These are phyloP conservation scores for Festucalex cinctus DNA, from an alignment of 2,113 vertebrate species.

Conservation along the genomic window DNA sequence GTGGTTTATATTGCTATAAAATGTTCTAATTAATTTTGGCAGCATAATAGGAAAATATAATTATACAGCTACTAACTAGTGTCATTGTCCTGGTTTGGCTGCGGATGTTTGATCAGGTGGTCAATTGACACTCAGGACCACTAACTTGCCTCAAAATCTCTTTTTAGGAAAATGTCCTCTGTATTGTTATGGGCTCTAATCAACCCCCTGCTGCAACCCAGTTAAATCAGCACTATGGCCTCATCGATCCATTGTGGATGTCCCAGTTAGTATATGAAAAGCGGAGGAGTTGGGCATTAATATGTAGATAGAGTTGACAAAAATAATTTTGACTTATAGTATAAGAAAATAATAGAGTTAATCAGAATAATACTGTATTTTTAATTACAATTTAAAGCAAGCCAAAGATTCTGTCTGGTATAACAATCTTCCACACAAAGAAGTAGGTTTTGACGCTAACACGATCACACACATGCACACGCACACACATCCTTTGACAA, in stretches of 20 bases:
- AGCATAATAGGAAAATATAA: neutral
- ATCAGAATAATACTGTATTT: no score
- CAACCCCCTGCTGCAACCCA: conserved; percentile 3
- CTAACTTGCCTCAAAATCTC: conserved; percentile 6
- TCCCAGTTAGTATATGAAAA: neutral
- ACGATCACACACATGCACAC: neutral
- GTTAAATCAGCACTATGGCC: neutral
- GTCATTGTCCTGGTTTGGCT: neutral
- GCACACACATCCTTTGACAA: conserved; percentile 26
- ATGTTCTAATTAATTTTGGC: neutral
- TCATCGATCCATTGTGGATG: neutral
- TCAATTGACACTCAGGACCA: conserved; percentile 4
- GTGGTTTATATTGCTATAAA: conserved; percentile 6
- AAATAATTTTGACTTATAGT: neutral
- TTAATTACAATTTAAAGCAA: neutral
- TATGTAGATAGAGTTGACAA: neutral
- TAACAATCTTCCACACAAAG: neutral
- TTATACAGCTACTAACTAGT: neutral
- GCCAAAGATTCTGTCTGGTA: neutral
- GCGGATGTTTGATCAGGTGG: conserved; percentile 1
- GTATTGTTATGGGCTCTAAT: conserved; percentile 3
- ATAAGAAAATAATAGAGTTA: no score
- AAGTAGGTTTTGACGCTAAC: neutral
- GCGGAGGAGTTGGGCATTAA: neutral
- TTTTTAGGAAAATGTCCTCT: conserved; percentile 13